Evolutionary conservation across 2,797 vertebrate genomes (phyloP).

Genomic region (Ataeniobius toweri): DNA sequence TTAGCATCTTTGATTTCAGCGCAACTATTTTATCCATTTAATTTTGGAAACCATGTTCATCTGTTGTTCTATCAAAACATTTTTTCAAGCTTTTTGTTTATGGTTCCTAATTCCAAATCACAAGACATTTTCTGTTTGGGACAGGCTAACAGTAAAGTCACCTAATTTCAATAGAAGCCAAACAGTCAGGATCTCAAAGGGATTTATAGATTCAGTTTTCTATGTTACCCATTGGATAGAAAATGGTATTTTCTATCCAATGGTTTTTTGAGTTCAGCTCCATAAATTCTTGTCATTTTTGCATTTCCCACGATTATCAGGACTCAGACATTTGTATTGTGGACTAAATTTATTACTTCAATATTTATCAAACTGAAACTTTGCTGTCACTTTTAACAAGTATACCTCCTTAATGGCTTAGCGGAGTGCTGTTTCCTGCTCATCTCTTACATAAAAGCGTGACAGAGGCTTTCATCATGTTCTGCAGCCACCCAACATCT

Average conservation of each 20-base stretch:
- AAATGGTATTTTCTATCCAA: no score
- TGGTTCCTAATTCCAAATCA: neutral
- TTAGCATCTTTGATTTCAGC: neutral
- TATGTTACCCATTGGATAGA: neutral
- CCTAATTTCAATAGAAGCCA: no score
- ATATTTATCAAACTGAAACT: neutral
- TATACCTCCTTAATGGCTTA: neutral
- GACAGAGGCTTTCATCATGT: slow-evolving; percentile 43
- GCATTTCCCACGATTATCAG: neutral
- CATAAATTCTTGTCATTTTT: neutral
- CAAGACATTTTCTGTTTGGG: no score
- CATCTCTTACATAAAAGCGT: slow-evolving; percentile 2
- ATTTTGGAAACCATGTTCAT: neutral
- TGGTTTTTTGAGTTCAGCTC: neutral
- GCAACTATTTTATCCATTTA: no score
- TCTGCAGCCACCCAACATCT: slow-evolving; percentile 67
- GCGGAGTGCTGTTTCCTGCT: slow-evolving; percentile 12
- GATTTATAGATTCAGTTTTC: neutral
- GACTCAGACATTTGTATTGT: neutral
- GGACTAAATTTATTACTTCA: neutral
- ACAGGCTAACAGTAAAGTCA: no score
- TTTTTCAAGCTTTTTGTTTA: neutral
- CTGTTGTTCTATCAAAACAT: neutral
- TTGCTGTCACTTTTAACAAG: neutral
- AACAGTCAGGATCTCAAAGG: neutral